Evolutionary conservation across 2,113 vertebrate species (phyloP).

Genomic region (Dendrocopos noguchii): DNA sequence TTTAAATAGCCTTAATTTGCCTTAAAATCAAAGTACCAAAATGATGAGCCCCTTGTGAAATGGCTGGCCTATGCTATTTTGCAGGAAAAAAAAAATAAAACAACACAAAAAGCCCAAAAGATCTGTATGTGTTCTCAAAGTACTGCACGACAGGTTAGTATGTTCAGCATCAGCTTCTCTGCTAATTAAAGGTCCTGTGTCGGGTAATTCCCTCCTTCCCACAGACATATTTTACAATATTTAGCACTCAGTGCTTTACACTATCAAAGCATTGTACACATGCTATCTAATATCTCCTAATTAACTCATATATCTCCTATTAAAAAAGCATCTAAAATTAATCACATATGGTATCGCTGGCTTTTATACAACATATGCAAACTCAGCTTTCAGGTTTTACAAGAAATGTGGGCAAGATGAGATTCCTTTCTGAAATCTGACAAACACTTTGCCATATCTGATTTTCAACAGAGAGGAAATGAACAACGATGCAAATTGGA

Average conservation of each 20-base stretch:
- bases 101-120: neutral
- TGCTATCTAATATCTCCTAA: conserved; percentile 59
- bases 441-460: neutral
- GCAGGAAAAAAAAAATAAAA: neutral
- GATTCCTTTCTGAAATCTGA: conserved; percentile 27
- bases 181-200: conserved; percentile 34
- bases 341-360: conserved; percentile 21
- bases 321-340: conserved; percentile 53
- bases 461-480: conserved; percentile 35
- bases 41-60: conserved; percentile 23
- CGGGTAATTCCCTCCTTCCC: conserved; percentile 6
- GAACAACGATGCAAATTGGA: neutral
- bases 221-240: conserved; percentile 22
- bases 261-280: conserved; percentile 45
- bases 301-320: conserved; percentile 56
- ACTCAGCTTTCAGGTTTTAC: neutral
- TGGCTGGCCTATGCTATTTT: neutral
- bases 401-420: neutral
- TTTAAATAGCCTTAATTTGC: neutral
- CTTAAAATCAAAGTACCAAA: conserved; percentile 27
- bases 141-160: neutral
- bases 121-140: neutral
- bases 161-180: neutral
- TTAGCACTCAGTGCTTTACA: conserved; percentile 64
- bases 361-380: conserved; percentile 59